phyloP scores from a whole-genome alignment of 2,113 vertebrate genomes.

The Microtus ochrogaster region DNA sequence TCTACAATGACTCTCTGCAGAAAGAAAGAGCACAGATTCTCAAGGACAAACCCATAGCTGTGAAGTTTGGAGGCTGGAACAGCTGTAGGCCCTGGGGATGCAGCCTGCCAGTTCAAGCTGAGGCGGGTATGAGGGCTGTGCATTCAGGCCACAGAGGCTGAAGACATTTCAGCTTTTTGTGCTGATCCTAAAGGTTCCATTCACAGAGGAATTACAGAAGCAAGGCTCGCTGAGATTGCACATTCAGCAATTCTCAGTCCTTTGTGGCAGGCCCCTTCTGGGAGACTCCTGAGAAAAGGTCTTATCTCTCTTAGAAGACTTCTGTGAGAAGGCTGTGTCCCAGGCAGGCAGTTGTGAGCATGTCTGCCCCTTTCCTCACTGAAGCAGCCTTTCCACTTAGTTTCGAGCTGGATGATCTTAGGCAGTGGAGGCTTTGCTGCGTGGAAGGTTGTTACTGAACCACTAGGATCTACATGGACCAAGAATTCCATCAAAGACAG shows the following conservation, averaged over 20 bases:
- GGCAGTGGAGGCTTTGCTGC: background rate
- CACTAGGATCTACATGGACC: background rate
- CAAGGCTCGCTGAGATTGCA: background rate
- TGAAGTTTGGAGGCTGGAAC: background rate
- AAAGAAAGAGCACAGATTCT: background rate
- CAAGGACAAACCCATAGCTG: background rate
- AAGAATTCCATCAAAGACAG: background rate
- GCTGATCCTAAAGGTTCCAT: background rate
- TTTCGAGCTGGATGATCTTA: background rate
- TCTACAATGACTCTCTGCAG: background rate
- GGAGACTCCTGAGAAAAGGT: background rate
- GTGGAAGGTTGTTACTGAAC: background rate
- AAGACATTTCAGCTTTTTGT: background rate
- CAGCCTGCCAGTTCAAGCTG: background rate
- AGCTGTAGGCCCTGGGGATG: background rate
- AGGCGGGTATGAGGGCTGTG: background rate
- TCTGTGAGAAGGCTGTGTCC: background rate
- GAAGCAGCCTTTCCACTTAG: background rate
- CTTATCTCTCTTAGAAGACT: background rate
- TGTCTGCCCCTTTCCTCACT: background rate
- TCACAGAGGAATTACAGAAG: background rate
- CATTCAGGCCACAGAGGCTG: background rate
- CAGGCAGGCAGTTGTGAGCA: background rate
- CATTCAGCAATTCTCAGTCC: background rate
- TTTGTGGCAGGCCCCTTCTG: background rate